Conservation (phyloP, 2,113 vertebrate genomes). For the Lasiurus borealis region DNA sequence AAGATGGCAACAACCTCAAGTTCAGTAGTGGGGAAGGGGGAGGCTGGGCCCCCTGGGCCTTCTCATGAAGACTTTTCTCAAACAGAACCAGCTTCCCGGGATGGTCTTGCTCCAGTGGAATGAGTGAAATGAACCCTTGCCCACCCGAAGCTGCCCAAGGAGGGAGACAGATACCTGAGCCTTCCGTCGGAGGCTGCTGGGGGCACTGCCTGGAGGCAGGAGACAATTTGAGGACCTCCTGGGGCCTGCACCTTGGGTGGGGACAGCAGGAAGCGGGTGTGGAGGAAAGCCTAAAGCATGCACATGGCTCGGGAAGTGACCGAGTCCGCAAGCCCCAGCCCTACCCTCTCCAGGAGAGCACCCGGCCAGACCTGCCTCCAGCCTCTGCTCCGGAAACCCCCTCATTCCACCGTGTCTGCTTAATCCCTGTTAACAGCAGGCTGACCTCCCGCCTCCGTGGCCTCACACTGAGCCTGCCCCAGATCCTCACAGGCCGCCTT, state of each 20-base stretch:
- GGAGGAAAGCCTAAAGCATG: background rate
- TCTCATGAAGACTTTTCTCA: background rate
- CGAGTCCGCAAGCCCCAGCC: background rate
- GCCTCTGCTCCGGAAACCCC: slow-evolving; percentile 64
- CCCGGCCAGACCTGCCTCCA: background rate
- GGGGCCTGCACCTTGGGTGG: too few relatives aligned
- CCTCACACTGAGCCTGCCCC: slow-evolving; percentile 58
- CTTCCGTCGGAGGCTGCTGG: background rate
- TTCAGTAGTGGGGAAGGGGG: background rate
- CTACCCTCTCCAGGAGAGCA: background rate
- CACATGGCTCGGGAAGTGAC: background rate
- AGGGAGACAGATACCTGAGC: background rate
- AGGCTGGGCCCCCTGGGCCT: background rate
- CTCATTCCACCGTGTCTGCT: slow-evolving; percentile 56
- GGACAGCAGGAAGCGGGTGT: background rate
- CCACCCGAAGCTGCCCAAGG: background rate
- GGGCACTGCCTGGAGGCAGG: background rate
- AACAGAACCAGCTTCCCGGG: background rate
- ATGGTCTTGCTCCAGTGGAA: background rate
- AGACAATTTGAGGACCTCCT: background rate
- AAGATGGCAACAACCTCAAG: background rate
- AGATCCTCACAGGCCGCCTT: slow-evolving; percentile 77
- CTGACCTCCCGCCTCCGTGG: slow-evolving; percentile 67
- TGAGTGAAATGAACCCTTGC: fast-evolving
- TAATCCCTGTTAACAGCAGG: slow-evolving; percentile 64